phyloP scores from a whole-genome alignment of 2,797 vertebrate species.

The Anguilla megastoma region DNA sequence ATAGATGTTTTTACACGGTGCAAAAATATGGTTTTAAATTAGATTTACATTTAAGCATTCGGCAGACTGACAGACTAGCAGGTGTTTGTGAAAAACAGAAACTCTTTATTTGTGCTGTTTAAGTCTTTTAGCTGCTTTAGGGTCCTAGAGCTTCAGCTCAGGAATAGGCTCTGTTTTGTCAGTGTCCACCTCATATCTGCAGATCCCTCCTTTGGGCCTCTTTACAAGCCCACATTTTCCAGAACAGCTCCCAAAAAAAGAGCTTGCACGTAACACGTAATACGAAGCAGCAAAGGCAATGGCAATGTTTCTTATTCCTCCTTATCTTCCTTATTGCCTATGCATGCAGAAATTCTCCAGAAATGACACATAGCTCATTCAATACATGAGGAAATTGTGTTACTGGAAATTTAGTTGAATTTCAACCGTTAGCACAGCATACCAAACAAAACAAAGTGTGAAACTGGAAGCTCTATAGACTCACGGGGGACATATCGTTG shows the following conservation, averaged over 20 bases:
- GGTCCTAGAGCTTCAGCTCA: background rate
- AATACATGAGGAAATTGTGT: background rate
- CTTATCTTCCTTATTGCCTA: background rate
- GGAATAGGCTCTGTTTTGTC: background rate
- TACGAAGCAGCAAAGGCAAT: background rate
- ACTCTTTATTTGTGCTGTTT: background rate
- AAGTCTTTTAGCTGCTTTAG: background rate
- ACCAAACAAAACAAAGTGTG: background rate
- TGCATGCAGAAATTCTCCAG: background rate
- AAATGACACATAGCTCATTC: background rate
- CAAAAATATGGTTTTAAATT: background rate
- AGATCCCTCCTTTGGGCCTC: background rate
- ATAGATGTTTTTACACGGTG: background rate
- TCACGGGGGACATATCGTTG: background rate
- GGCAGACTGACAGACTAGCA: background rate
- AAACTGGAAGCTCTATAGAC: background rate
- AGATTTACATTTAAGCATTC: background rate
- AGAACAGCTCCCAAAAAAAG: background rate
- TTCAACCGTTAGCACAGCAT: background rate
- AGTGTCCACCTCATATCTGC: background rate
- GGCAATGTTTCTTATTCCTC: background rate
- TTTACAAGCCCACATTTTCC: conserved; percentile 13
- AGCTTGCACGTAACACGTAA: background rate
- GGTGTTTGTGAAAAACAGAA: background rate
- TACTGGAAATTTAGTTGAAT: background rate